Percentiles rank a stretch among this genome's conserved stretches.
phyloP scores from a whole-genome alignment of 2,888 invertebrate genomes.

The Muscina levida region DNA sequence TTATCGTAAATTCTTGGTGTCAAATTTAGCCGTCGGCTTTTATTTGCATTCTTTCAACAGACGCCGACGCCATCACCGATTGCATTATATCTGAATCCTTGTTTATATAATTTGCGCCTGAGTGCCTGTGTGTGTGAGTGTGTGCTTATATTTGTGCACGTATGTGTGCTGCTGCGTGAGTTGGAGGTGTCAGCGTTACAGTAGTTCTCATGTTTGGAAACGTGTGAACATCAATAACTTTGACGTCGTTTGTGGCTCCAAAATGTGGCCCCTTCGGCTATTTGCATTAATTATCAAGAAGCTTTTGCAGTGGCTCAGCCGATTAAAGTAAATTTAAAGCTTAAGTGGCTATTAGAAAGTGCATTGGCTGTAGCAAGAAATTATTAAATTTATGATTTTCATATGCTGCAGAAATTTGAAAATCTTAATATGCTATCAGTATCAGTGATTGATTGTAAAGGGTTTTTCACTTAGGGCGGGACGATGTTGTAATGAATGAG shows the following conservation, averaged over 20 bases:
- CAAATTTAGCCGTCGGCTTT: conserved; percentile 62
- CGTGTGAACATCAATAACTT: conserved; percentile 62
- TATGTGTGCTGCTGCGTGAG: background rate
- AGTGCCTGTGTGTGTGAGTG: background rate
- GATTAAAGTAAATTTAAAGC: no score
- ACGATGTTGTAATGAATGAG: no score
- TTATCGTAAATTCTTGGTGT: conserved; percentile 50
- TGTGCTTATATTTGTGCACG: background rate
- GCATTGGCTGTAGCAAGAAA: no score
- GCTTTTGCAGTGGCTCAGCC: no score
- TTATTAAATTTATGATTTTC: no score
- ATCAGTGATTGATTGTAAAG: no score
- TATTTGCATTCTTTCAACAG: conserved; percentile 59
- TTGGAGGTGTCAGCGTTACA: conserved; percentile 1
- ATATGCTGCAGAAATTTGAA: no score
- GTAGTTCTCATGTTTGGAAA: background rate
- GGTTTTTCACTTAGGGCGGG: no score
- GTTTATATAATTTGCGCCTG: no score
- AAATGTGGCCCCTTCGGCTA: background rate
- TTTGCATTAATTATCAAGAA: background rate
- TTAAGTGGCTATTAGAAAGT: no score
- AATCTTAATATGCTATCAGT: no score
- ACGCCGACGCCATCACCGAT: conserved; percentile 42
- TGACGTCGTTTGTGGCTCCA: conserved; percentile 3
- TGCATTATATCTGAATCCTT: conserved; percentile 6